Evolutionary conservation across 2,797 vertebrate species (phyloP).

Genomic region (Schizopygopsis malacanthus): DNA sequence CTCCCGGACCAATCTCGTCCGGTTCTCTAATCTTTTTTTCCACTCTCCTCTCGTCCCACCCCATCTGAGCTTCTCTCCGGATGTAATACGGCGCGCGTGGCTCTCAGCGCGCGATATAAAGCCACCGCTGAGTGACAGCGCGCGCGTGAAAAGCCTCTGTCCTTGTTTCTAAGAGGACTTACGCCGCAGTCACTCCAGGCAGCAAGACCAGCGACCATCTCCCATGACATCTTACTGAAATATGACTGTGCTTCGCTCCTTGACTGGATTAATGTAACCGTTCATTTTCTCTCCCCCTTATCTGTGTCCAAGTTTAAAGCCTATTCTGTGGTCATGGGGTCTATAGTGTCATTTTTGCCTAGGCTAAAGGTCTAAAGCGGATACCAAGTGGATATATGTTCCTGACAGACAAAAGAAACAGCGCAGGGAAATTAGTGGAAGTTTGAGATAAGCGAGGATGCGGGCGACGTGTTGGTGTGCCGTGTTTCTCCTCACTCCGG

Average conservation of each 20-base stretch:
- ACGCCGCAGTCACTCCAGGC: conserved; percentile 64
- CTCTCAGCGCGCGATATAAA: conserved; percentile 73
- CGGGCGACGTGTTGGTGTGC: conserved; percentile 89
- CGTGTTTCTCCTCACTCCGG: conserved; percentile 89
- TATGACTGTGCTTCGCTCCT: conserved; percentile 73
- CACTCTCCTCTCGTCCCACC: conserved; percentile 45
- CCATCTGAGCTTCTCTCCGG: conserved; percentile 60
- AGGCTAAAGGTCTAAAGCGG: conserved; percentile 87
- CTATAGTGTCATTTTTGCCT: conserved; percentile 82
- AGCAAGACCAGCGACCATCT: conserved; percentile 57
- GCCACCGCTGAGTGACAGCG: conserved; percentile 68
- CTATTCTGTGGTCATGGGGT: conserved; percentile 87
- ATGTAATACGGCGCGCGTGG: conserved; percentile 61
- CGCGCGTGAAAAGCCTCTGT: conserved; percentile 65
- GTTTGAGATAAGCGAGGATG: conserved; percentile 93
- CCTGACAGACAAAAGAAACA: conserved; percentile 83
- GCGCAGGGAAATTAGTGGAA: conserved; percentile 86
- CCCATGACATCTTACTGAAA: conserved; percentile 69
- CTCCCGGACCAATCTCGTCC: conserved; percentile 62
- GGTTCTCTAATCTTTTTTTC: conserved; percentile 49
- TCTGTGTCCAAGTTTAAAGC: conserved; percentile 76
- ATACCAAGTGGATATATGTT: conserved; percentile 95
- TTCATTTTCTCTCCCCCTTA: conserved; percentile 62
- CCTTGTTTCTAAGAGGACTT: conserved; percentile 66
- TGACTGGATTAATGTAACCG: conserved; percentile 83